Evolutionary conservation across 2,113 vertebrate genomes (phyloP).

Genomic region (Dasyornis broadbenti): DNA sequence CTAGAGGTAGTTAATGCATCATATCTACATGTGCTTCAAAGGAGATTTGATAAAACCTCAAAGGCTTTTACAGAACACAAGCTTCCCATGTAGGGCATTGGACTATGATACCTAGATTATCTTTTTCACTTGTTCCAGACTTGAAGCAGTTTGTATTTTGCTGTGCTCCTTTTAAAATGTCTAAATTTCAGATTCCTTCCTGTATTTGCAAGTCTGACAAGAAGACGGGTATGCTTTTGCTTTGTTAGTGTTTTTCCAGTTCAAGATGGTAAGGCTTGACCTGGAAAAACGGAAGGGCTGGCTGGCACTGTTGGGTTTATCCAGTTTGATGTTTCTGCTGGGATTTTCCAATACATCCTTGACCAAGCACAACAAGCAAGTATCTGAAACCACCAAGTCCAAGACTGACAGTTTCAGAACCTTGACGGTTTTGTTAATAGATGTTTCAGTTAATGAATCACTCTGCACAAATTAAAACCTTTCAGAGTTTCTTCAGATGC

Average conservation of each 20-base stretch:
- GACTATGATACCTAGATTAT: background rate
- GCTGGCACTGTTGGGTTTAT: background rate
- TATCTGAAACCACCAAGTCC: background rate
- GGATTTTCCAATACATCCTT: background rate
- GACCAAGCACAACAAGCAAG: background rate
- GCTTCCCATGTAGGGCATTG: background rate
- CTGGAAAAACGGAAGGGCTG: background rate
- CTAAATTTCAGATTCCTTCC: background rate
- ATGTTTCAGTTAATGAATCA: background rate
- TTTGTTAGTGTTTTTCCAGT: background rate
- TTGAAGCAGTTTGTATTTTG: background rate
- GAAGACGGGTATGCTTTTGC: background rate
- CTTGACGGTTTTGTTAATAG: background rate
- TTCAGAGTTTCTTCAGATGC: background rate
- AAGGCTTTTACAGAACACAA: background rate
- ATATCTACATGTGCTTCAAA: background rate
- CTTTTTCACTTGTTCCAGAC: background rate
- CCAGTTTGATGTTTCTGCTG: background rate
- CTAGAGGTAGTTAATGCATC: background rate
- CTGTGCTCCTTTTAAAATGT: background rate
- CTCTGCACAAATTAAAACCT: background rate
- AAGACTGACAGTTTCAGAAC: background rate
- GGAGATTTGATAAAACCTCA: background rate
- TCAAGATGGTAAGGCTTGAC: background rate
- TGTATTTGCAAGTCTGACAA: background rate